Evolutionary conservation across 2,888 invertebrate genomes (phyloP).

Genomic region (Tipula unca): DNA sequence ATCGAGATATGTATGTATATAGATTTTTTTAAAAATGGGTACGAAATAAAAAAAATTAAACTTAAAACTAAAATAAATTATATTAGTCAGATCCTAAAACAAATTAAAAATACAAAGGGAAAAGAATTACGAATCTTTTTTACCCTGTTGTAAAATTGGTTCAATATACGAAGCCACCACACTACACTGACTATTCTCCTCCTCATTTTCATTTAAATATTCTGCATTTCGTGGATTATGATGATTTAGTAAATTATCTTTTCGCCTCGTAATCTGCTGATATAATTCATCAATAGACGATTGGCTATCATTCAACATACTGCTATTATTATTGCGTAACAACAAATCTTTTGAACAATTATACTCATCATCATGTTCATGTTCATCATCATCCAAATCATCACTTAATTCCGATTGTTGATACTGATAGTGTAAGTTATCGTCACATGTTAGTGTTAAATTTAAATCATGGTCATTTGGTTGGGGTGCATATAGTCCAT

Average conservation of each 20-base stretch:
- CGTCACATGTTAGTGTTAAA: conserved; percentile 42
- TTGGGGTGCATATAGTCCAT: conserved; percentile 54
- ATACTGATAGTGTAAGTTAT: conserved; percentile 34
- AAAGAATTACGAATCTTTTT: neutral
- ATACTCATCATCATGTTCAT: conserved; percentile 37
- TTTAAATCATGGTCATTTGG: conserved; percentile 47
- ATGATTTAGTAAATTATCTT: conserved; percentile 16
- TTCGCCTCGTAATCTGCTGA: conserved; percentile 49
- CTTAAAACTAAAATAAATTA: neutral
- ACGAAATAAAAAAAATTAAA: neutral
- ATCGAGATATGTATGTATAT: neutral
- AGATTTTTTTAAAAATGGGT: neutral
- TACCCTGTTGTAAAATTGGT: neutral
- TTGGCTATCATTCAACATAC: conserved; percentile 29
- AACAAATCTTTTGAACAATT: conserved; percentile 29
- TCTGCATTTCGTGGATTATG: neutral
- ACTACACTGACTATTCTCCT: conserved; percentile 19
- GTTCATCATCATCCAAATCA: conserved; percentile 30
- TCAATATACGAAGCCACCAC: conserved; percentile 15
- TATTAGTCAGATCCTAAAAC: neutral
- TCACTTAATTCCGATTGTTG: conserved; percentile 40
- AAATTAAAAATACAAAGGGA: neutral
- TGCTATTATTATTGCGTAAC: conserved; percentile 24
- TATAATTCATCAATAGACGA: conserved; percentile 56
- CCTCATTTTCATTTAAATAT: neutral